These are phyloP conservation scores for Polydrusus tereticollis DNA, from an alignment of 2,888 invertebrate species.

Conservation along the genomic window DNA sequence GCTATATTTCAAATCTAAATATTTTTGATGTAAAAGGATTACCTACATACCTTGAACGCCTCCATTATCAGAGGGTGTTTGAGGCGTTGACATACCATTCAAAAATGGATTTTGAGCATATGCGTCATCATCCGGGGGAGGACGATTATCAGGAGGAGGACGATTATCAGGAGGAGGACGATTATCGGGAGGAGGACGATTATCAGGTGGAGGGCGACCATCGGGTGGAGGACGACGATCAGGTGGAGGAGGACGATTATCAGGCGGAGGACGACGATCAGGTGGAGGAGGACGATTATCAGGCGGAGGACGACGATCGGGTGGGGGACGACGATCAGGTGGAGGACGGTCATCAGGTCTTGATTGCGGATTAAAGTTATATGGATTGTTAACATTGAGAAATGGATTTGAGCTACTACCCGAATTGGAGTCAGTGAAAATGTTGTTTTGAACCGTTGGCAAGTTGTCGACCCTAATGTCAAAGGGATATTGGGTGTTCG, in stretches of 20 bases:
- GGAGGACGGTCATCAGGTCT: not conserved
- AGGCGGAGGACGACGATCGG: not conserved
- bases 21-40: no score
- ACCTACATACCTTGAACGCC: not conserved
- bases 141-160: constrained; percentile 16
- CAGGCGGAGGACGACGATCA: constrained; percentile 4
- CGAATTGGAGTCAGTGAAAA: constrained; percentile 16
- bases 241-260: not conserved
- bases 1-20: no score
- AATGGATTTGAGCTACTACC: constrained; percentile 10
- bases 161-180: constrained; percentile 2
- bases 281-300: constrained; percentile 14
- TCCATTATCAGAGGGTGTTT: constrained; percentile 13
- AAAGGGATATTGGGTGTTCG: constrained; percentile 16
- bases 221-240: not conserved
- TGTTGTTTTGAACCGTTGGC: constrained; percentile 29
- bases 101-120: constrained; percentile 46
- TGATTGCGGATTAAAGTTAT: constrained; percentile 46
- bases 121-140: not conserved
- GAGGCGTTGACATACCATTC: constrained; percentile 36
- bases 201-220: constrained; percentile 3
- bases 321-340: not conserved
- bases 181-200: not conserved
- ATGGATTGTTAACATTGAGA: constrained; percentile 40
- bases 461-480: constrained; percentile 24